Conservation (phyloP, 2,113 vertebrate species). For the Prietella phreatophila region DNA sequence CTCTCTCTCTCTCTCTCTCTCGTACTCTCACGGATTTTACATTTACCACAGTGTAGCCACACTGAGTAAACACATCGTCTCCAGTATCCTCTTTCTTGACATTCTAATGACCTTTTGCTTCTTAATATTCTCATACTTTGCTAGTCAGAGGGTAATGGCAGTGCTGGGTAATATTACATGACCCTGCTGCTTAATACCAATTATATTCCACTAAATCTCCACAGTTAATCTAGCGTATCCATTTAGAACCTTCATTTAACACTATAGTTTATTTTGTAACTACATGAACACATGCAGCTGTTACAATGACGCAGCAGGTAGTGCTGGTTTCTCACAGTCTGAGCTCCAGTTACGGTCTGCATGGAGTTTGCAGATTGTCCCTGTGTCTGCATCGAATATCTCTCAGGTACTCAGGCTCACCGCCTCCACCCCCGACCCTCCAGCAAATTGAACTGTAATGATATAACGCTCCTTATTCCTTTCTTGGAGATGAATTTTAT, state of each 20-base stretch:
- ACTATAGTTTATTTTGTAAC: not conserved
- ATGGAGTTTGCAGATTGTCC: not conserved
- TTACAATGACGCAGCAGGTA: not conserved
- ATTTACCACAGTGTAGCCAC: not conserved
- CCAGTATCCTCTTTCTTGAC: not conserved
- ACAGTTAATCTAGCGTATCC: constrained; percentile 11
- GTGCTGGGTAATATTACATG: not conserved
- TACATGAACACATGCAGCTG: not conserved
- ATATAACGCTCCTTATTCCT: not conserved
- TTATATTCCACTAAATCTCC: constrained; percentile 9
- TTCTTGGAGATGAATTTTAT: not conserved
- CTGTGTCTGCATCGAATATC: not conserved
- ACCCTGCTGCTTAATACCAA: constrained; percentile 17
- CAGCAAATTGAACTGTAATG: not conserved
- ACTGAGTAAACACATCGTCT: not conserved
- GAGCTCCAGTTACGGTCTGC: constrained; percentile 1
- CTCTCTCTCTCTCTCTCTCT: not conserved
- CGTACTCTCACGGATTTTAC: not conserved
- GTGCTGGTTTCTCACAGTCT: not conserved
- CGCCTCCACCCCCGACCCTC: not conserved
- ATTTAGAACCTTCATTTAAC: not conserved
- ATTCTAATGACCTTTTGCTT: not conserved
- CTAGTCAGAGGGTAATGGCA: not conserved
- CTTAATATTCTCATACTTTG: not conserved
- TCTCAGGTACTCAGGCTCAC: not conserved